Evolutionary conservation across 2,797 vertebrate genomes (phyloP), one percentile per base, ranked within the genome.

Genomic region (Lerista edwardsae): DNA sequence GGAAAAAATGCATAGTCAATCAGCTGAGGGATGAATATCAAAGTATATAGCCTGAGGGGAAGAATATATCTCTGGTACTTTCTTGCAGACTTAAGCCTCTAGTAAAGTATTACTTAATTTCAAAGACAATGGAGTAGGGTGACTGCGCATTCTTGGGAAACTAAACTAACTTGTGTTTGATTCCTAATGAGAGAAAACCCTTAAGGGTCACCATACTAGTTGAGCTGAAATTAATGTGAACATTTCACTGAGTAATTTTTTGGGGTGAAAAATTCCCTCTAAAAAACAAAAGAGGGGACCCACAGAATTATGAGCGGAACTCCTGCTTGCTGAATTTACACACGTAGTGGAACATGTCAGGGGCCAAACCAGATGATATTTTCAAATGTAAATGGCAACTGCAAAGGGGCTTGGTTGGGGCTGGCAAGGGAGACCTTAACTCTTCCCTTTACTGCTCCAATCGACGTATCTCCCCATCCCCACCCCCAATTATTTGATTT

Each of bases 11-110:
- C 41, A 25, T 9, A 84, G 78, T 41, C 75, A 83, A 73, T 78
- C 11, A 73, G 83, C n/a, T 68, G 21, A 85, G 29, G 31, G 3
- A 82, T 4, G 34, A 62, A 71, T 71, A 82, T 82, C 73, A 86
- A 83, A 84, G 17, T 2, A 19, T 2, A 19, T 19, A 78, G 64
- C 34, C 86, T 64, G 83, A 86, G 44, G 64, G 83, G 84, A 84
- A 86, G 61, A 67, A 78, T 19, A 73, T 61, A 9, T 10, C 67
- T 90, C n/a, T 34, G 83, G 80, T 80, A 88, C 68, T 82, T 77
- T 71, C 75, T 65, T 44, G 8, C 31, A 57, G 59, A 71, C 74
- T 72, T 83, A 86, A 84, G n/a, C n/a, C 69, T 77, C 39, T 55
- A n/a, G 5, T 8, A 78, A 78, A 68, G 80, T 17, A 36, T 0